A percentile compares a stretch with the other conserved stretches of the same genome.
phyloP scores from a whole-genome alignment of 2,113 vertebrate genomes.

The Festucalex cinctus region DNA sequence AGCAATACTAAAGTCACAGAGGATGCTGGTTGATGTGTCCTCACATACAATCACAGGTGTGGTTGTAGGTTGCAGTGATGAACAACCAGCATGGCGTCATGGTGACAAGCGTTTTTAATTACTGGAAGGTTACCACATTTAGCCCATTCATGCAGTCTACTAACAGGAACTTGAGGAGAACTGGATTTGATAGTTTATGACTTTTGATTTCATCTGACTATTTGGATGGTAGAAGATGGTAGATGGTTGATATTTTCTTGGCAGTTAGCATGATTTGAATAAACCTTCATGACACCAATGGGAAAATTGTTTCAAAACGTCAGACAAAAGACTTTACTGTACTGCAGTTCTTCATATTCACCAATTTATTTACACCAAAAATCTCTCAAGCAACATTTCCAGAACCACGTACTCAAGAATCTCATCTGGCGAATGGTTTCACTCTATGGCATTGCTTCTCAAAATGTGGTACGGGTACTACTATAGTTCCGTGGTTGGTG shows the following conservation, averaged over 20 bases:
- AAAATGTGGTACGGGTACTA: no score
- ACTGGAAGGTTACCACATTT: not conserved
- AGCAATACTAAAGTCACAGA: conserved; percentile 10
- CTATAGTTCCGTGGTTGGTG: no score
- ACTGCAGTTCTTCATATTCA: no score
- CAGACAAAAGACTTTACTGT: not conserved
- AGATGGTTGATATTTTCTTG: not conserved
- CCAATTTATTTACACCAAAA: no score
- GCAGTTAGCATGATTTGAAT: not conserved
- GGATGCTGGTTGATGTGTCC: not conserved
- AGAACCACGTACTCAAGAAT: no score
- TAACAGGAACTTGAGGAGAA: not conserved
- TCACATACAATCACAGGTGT: no score
- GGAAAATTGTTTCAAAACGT: not conserved
- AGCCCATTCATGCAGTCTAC: not conserved
- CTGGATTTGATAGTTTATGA: not conserved
- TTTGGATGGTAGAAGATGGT: not conserved
- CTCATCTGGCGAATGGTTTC: no score
- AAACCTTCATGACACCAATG: not conserved
- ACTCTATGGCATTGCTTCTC: no score
- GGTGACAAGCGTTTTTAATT: not conserved
- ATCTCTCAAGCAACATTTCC: no score
- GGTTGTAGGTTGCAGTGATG: not conserved
- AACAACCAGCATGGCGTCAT: not conserved
- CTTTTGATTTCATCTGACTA: not conserved